These are phyloP conservation scores for Pammene aurita DNA, from an alignment of 2,888 invertebrate species.

Conservation along the genomic window DNA sequence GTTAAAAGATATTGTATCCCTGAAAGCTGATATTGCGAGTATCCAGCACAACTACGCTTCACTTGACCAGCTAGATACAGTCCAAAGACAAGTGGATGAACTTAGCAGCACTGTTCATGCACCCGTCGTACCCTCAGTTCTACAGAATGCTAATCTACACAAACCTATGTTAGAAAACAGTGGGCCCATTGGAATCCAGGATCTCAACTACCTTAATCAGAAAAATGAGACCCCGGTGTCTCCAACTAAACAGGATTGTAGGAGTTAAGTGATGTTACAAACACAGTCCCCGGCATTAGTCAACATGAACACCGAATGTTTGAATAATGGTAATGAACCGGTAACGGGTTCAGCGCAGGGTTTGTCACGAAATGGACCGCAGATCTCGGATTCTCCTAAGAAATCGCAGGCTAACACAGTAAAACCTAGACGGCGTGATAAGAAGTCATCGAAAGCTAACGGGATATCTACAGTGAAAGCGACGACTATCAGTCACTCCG, in stretches of 20 bases:
- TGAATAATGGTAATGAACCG: neutral
- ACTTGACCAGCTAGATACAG: neutral
- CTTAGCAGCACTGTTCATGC: neutral
- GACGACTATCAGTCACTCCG: neutral
- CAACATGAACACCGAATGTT: neutral
- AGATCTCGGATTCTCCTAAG: neutral
- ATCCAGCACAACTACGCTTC: neutral
- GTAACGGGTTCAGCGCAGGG: neutral
- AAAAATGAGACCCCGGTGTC: neutral
- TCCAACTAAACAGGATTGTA: neutral
- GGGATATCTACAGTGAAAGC: neutral
- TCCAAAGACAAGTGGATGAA: neutral
- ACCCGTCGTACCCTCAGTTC: neutral
- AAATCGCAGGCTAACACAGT: neutral
- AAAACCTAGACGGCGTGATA: neutral
- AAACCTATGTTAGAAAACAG: neutral
- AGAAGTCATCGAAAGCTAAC: neutral
- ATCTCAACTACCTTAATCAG: neutral
- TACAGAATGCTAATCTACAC: neutral
- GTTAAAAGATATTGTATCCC: slow-evolving; percentile 3
- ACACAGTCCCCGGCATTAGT: neutral
- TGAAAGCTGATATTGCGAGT: neutral
- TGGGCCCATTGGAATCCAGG: slow-evolving; percentile 3
- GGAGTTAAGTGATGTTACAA: neutral
- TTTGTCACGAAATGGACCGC: no score